Evolutionary conservation across 2,797 vertebrate genomes (phyloP).

Genomic region (Bradypodion ventrale): DNA sequence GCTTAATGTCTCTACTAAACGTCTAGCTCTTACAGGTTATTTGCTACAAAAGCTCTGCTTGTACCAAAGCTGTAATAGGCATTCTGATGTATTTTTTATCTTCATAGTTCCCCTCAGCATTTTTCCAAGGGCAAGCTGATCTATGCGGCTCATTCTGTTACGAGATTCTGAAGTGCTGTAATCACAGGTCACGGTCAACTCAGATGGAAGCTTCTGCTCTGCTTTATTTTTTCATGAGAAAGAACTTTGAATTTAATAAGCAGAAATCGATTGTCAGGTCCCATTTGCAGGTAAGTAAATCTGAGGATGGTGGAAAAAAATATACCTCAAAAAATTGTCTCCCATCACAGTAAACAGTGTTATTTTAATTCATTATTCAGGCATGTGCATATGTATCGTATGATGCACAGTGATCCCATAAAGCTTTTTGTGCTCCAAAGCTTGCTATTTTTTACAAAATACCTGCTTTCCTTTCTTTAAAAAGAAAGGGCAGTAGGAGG

Average conservation of each 20-base stretch:
- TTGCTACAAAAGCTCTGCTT: not conserved
- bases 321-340: not conserved
- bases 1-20: not conserved
- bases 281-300: constrained; percentile 89
- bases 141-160: constrained; percentile 95
- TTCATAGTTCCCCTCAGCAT: constrained; percentile 89
- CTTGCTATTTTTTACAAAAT: not conserved
- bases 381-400: not conserved
- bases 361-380: constrained; percentile 22
- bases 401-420: not conserved
- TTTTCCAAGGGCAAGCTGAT: constrained; percentile 97
- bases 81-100: not conserved
- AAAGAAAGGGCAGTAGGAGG: not conserved
- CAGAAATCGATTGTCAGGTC: constrained; percentile 97
- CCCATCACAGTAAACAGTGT: constrained; percentile 9
- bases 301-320: constrained; percentile 2
- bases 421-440: not conserved
- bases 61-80: constrained; percentile 5
- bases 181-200: constrained; percentile 93
- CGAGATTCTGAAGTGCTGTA: constrained; percentile 98
- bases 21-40: not conserved
- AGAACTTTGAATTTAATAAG: constrained; percentile 98
- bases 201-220: constrained; percentile 94
- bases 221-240: constrained; percentile 98
- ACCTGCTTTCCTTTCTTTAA: not conserved